Evolutionary conservation across 2,888 invertebrate species (phyloP).

Genomic region (Drosophila neutralis): DNA sequence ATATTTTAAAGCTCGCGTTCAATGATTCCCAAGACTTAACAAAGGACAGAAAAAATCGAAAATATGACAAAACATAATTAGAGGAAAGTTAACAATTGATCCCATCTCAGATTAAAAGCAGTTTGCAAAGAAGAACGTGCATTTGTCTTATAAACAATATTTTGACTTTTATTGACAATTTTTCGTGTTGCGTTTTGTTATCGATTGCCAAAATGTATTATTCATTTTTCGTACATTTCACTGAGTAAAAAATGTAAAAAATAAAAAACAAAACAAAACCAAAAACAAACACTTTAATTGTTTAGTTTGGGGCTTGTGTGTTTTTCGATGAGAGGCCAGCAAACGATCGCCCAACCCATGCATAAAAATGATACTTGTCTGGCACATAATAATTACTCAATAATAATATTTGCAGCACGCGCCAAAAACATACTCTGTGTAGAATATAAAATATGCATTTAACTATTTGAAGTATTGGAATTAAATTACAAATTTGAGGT

Average conservation of each 20-base stretch:
- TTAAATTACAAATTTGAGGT: conserved; percentile 30
- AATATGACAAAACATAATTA: not conserved
- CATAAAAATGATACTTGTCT: conserved; percentile 44
- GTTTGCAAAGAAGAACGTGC: conserved; percentile 44
- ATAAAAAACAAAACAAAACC: conserved; percentile 3
- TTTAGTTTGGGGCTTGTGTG: not conserved
- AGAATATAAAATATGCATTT: conserved; percentile 37
- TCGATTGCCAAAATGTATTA: conserved; percentile 40
- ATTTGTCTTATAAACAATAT: conserved; percentile 76
- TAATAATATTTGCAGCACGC: conserved; percentile 24
- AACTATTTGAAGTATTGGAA: conserved; percentile 39
- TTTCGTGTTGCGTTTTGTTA: conserved; percentile 34
- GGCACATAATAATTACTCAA: conserved; percentile 34
- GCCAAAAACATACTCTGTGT: conserved; percentile 1
- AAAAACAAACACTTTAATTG: not conserved
- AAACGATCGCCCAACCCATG: conserved; percentile 11
- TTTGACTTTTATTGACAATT: conserved; percentile 71
- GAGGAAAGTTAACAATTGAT: not conserved
- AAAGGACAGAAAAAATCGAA: too few relatives aligned
- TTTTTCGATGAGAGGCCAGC: conserved; percentile 9
- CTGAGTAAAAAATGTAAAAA: not conserved
- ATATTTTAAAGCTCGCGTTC: not conserved
- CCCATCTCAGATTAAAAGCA: conserved; percentile 20
- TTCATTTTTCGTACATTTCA: conserved; percentile 18
- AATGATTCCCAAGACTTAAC: too few relatives aligned